A percentile compares a stretch with the other conserved stretches of the same genome.
phyloP scores from a whole-genome alignment of 2,113 vertebrate species.

The Maccullochella peelii region DNA sequence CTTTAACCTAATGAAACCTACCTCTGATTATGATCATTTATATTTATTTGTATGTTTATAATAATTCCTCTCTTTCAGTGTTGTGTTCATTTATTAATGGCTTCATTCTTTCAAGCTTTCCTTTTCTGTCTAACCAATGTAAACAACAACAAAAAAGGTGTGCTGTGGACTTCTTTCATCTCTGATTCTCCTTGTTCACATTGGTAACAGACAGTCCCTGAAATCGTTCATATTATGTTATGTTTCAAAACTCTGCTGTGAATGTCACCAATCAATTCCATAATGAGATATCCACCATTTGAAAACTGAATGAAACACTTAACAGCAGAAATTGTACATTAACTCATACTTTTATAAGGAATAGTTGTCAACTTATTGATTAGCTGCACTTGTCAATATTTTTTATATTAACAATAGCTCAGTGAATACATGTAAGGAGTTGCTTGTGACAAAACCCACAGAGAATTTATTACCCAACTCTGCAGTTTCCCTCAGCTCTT shows the following conservation, averaged over 20 bases:
- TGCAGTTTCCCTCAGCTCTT: neutral
- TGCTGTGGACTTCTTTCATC: constrained; percentile 15
- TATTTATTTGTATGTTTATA: neutral
- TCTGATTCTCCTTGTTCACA: constrained; percentile 30
- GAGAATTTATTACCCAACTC: neutral
- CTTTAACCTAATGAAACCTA: neutral
- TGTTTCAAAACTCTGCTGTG: neutral
- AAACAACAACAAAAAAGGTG: constrained; percentile 8
- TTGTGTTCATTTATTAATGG: constrained; percentile 32
- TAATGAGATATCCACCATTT: neutral
- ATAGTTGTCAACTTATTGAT: neutral
- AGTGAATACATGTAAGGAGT: neutral
- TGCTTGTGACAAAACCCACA: neutral
- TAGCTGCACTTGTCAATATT: neutral
- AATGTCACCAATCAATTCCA: neutral
- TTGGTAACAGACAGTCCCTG: neutral
- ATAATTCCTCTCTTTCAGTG: neutral
- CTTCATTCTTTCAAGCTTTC: constrained; percentile 18
- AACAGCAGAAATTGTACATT: neutral
- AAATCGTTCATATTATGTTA: constrained; percentile 25
- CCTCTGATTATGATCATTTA: neutral
- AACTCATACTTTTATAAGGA: neutral
- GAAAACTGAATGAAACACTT: neutral
- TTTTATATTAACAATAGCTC: neutral
- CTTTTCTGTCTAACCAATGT: constrained; percentile 14